Evolutionary conservation across 2,888 invertebrate genomes (phyloP).

Genomic region (Eupithecia subumbrata): DNA sequence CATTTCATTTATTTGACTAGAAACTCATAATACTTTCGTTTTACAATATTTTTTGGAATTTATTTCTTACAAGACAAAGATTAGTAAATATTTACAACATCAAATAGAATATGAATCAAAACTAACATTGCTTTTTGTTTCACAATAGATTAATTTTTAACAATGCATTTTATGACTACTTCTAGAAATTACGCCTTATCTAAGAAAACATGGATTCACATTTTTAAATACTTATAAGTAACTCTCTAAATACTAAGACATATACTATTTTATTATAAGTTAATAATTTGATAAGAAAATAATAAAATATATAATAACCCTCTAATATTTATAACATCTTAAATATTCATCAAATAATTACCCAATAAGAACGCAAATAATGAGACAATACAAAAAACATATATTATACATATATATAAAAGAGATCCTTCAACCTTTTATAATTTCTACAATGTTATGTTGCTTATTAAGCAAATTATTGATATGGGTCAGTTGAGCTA

Average conservation of each 20-base stretch:
- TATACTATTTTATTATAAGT: background rate
- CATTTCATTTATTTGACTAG: constrained; percentile 53
- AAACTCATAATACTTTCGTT: constrained; percentile 50
- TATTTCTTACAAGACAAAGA: constrained; percentile 27
- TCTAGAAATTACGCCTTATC: background rate
- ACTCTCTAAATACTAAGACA: background rate
- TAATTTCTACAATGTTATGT: background rate
- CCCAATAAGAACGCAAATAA: background rate
- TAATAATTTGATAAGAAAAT: background rate
- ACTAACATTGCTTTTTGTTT: constrained; percentile 47
- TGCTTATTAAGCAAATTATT: too few relatives aligned
- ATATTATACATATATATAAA: background rate
- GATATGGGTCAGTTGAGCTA: too few relatives aligned
- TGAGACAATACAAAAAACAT: background rate
- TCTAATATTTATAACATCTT: background rate
- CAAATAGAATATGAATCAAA: constrained; percentile 29
- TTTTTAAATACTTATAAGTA: background rate
- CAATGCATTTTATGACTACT: background rate
- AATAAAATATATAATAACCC: background rate
- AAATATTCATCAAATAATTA: background rate
- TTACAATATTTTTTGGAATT: constrained; percentile 32
- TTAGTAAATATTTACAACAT: constrained; percentile 41
- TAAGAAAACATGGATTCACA: background rate
- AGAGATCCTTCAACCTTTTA: background rate
- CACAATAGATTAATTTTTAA: constrained; percentile 16